Conservation (phyloP, 2,113 vertebrate species). For the Malurus alboscapulatus region DNA sequence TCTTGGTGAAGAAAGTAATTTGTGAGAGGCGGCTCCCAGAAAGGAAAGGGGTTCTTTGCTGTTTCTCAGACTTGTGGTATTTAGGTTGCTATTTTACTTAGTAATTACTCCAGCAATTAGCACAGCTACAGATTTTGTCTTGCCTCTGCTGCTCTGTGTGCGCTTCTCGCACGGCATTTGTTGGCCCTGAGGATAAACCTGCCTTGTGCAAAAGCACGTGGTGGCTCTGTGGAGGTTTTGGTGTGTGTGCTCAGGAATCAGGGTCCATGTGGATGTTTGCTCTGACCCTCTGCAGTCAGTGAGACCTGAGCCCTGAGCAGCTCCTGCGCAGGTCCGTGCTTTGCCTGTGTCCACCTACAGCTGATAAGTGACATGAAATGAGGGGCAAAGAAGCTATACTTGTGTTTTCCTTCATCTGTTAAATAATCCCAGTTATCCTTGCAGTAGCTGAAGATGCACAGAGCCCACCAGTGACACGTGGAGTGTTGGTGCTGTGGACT, state of each 20-base stretch:
- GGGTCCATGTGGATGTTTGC: not conserved
- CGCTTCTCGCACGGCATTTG: accelerated
- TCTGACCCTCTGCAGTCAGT: not conserved
- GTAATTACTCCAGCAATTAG: constrained; percentile 39
- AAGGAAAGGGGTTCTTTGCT: not conserved
- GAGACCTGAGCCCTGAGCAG: not conserved
- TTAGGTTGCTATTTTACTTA: not conserved
- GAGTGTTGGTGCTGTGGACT: not conserved
- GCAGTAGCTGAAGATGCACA: not conserved
- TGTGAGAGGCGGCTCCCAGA: not conserved
- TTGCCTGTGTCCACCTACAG: not conserved
- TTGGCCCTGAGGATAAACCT: not conserved
- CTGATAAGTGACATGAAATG: not conserved
- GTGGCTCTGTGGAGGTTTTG: not conserved
- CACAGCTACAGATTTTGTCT: not conserved
- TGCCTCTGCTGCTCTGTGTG: not conserved
- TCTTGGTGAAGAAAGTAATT: not conserved
- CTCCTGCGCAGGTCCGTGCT: not conserved
- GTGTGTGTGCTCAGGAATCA: not conserved
- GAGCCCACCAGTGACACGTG: not conserved
- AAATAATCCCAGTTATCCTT: not conserved
- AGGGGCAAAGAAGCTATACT: not conserved
- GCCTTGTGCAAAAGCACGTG: not conserved
- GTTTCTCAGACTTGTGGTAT: not conserved
- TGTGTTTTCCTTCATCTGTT: not conserved